phyloP scores from a whole-genome alignment of 1,140 invertebrate species.

The Hetaerina americana region DNA sequence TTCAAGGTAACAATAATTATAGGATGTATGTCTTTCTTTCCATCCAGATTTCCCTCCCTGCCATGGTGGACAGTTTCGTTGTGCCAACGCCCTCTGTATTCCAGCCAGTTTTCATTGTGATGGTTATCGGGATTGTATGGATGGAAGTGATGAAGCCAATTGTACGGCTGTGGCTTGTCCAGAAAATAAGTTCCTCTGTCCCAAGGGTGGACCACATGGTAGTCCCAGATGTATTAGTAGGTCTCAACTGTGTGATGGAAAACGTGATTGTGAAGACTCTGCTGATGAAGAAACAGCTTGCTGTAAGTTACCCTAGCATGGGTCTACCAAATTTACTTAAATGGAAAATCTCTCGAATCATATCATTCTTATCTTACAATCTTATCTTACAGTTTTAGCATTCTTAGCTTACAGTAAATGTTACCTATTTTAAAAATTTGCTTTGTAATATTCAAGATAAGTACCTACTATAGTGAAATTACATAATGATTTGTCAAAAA shows the following conservation, averaged over 20 bases:
- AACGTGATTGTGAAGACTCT: constrained; percentile 76
- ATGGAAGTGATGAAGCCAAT: constrained; percentile 79
- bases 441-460: no score
- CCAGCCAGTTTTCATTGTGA: constrained; percentile 70
- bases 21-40: constrained; percentile 1
- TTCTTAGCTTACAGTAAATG: no score
- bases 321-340: neutral
- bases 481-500: no score
- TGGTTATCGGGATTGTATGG: constrained; percentile 69
- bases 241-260: constrained; percentile 77
- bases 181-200: constrained; percentile 83
- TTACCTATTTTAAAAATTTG: no score
- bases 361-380: neutral
- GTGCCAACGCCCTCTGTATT: constrained; percentile 86
- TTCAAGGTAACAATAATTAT: no score
- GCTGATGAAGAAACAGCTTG: constrained; percentile 80
- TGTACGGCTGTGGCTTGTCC: constrained; percentile 82
- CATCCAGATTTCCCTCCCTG: constrained; percentile 74
- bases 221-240: constrained; percentile 76
- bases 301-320: constrained; percentile 52
- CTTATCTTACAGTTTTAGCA: neutral
- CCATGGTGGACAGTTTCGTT: constrained; percentile 80
- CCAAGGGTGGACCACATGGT: constrained; percentile 50
- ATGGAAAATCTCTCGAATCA: neutral
- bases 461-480: no score